phyloP scores from a whole-genome alignment of 2,113 vertebrate species.

The Phocoena phocoena region DNA sequence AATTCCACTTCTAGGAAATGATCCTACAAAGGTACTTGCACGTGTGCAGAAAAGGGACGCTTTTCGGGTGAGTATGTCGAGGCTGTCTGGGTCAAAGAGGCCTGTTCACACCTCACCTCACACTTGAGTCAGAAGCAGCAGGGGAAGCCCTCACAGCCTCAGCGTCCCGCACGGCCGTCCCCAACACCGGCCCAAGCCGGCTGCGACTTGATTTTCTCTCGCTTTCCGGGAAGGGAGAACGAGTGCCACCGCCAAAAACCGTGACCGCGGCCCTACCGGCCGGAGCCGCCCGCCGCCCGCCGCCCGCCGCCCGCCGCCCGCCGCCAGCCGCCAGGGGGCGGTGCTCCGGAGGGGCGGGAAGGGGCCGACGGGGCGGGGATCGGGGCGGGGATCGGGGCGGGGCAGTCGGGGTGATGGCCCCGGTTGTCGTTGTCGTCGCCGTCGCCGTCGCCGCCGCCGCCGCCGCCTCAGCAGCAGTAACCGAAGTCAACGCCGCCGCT shows the following conservation, averaged over 20 bases:
- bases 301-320: background rate
- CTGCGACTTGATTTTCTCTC: background rate
- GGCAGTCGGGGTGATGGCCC: constrained; percentile 6
- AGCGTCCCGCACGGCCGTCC: background rate
- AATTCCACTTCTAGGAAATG: background rate
- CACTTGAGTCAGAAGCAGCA: background rate
- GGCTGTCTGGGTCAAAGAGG: background rate
- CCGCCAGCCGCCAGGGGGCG: background rate
- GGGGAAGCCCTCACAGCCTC: background rate
- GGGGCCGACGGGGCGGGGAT: background rate
- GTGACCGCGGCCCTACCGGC: fast-evolving
- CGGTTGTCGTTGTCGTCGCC: background rate
- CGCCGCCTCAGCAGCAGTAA: background rate
- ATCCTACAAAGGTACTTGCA: background rate
- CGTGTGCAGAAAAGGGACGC: background rate
- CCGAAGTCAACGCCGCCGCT: background rate
- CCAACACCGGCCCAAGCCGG: background rate
- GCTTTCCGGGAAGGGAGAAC: background rate
- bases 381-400: constrained; percentile 61
- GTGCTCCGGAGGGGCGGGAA: background rate
- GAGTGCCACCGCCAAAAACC: fast-evolving
- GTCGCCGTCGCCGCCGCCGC: background rate
- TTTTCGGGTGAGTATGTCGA: background rate
- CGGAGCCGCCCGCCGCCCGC: fast-evolving
- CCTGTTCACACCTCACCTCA: background rate